A percentile compares a stretch with the other conserved stretches of the same genome.
Conservation (phyloP, 2,797 vertebrate species). For the Chelonia mydas region DNA sequence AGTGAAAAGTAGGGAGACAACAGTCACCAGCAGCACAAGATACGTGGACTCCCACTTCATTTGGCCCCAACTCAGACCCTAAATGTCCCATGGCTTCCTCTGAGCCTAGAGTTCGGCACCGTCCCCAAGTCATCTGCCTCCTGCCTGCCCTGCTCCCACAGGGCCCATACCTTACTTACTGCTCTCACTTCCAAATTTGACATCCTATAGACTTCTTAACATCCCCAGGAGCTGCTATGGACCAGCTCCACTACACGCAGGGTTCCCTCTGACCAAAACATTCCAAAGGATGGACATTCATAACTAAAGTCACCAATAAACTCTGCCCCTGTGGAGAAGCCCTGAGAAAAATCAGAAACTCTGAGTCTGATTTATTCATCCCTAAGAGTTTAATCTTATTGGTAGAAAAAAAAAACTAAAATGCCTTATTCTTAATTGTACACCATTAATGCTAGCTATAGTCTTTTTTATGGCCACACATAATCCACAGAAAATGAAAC, state of each 20-base stretch:
- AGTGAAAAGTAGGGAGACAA: background rate
- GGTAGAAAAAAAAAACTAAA: background rate
- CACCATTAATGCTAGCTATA: background rate
- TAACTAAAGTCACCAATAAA: background rate
- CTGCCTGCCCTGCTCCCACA: background rate
- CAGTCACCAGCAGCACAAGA: background rate
- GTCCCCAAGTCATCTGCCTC: background rate
- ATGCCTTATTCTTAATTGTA: accelerated
- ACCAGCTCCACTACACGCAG: background rate
- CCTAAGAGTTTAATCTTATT: background rate
- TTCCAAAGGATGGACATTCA: background rate
- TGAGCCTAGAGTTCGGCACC: background rate
- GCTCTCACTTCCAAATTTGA: background rate
- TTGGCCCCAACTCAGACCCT: background rate
- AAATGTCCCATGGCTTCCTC: background rate
- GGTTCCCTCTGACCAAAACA: background rate
- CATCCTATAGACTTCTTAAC: background rate
- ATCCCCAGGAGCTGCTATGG: background rate
- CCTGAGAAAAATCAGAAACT: background rate
- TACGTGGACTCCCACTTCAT: background rate
- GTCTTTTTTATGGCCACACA: background rate
- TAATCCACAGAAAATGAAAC: slow-evolving; percentile 1
- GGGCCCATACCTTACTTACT: background rate
- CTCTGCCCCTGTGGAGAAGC: background rate
- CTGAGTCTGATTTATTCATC: background rate